These are phyloP conservation scores for Diphyllodes magnificus DNA, from an alignment of 2,113 vertebrate species.

Conservation along the genomic window DNA sequence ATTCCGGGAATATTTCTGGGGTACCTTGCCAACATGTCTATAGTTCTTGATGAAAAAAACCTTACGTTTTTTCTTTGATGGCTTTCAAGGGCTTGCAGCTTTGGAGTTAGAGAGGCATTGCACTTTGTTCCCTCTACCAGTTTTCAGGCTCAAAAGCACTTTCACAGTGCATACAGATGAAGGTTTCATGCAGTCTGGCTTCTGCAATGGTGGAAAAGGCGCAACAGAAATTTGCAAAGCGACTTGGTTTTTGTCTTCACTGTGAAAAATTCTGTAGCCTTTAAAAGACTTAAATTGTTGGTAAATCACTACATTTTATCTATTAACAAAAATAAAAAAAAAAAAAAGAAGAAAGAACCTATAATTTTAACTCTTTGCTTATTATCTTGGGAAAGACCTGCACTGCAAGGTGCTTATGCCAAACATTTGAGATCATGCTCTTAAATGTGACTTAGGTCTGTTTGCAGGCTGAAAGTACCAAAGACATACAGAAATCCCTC, in stretches of 20 bases:
- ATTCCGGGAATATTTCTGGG: background rate
- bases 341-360: fast-evolving
- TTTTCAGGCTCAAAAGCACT: background rate
- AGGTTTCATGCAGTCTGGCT: background rate
- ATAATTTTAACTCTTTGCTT: background rate
- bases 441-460: background rate
- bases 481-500: background rate
- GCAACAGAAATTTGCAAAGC: background rate
- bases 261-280: background rate
- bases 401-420: background rate
- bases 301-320: background rate
- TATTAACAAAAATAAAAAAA: fast-evolving
- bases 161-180: background rate
- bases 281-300: background rate
- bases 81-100: background rate
- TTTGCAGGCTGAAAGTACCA: background rate
- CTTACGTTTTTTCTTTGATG: background rate
- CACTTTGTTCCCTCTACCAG: background rate
- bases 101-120: background rate
- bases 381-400: background rate
- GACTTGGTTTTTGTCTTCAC: background rate
- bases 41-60: background rate
- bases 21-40: background rate
- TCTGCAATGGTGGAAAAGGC: background rate
- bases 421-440: background rate